Conservation (phyloP, 2,888 invertebrate species). For the Leptopilina myrica region DNA sequence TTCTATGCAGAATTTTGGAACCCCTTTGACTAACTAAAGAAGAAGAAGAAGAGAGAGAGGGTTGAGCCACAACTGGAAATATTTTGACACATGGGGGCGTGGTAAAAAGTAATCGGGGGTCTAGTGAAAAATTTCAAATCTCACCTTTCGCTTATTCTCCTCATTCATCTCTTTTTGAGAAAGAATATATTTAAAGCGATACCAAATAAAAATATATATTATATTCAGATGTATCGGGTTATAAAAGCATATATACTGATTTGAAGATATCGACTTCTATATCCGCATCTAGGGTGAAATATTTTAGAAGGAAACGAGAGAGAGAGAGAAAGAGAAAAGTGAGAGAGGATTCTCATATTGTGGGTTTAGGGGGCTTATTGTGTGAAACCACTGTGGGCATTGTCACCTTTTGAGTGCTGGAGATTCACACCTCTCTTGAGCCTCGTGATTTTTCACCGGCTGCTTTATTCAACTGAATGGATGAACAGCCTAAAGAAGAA, state of each 20-base stretch:
- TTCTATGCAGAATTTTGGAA: slow-evolving; percentile 59
- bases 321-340: background rate
- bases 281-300: background rate
- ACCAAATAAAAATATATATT: slow-evolving; percentile 45
- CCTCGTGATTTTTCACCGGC: slow-evolving; percentile 67
- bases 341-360: slow-evolving; percentile 64
- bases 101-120: slow-evolving; percentile 58
- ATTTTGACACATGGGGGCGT: slow-evolving; percentile 75
- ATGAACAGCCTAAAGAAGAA: slow-evolving; percentile 8
- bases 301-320: slow-evolving; percentile 4
- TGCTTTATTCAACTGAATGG: slow-evolving; percentile 12
- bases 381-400: slow-evolving; percentile 67
- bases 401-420: slow-evolving; percentile 71
- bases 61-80: slow-evolving; percentile 64
- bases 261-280: slow-evolving; percentile 24
- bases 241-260: background rate
- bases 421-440: slow-evolving; percentile 75
- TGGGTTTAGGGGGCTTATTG: slow-evolving; percentile 71
- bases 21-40: slow-evolving; percentile 53
- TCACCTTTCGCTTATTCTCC: slow-evolving; percentile 33
- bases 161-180: slow-evolving; percentile 21
- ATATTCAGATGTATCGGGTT: slow-evolving; percentile 9
- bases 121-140: slow-evolving; percentile 42
- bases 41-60: slow-evolving; percentile 39
- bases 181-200: slow-evolving; percentile 57